Conservation (phyloP, 2,888 invertebrate genomes). For the Chrysina gloriosa region DNA sequence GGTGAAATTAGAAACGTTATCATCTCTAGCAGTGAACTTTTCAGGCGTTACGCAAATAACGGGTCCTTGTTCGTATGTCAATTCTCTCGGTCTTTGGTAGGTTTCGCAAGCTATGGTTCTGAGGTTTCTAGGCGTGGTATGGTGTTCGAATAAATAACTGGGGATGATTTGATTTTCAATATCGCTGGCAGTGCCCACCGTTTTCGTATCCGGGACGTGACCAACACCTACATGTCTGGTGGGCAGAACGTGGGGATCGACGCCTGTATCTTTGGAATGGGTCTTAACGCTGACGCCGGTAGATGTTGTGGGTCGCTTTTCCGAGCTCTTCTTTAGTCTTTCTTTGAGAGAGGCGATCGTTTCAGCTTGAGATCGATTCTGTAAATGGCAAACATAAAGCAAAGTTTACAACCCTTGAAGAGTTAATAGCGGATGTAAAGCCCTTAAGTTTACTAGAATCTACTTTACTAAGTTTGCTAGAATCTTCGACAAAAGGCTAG, state of each 20-base stretch:
- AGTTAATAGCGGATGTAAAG: no score
- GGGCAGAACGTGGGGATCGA: neutral
- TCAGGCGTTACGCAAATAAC: no score
- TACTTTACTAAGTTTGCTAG: no score
- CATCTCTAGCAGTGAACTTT: neutral
- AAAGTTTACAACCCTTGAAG: no score
- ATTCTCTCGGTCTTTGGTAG: neutral
- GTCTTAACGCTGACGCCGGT: neutral
- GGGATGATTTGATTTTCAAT: neutral
- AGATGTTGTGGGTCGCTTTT: neutral
- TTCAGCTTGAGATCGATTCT: constrained; percentile 37
- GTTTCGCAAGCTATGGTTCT: neutral
- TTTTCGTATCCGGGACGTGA: constrained; percentile 15
- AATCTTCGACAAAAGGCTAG: no score
- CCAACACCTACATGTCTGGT: constrained; percentile 6
- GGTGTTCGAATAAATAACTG: neutral
- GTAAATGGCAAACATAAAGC: neutral
- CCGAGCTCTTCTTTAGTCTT: constrained; percentile 19
- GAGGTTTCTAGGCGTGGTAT: neutral
- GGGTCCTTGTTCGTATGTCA: neutral
- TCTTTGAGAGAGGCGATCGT: constrained; percentile 37
- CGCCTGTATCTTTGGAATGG: neutral
- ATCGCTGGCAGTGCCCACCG: neutral
- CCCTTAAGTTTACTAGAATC: no score
- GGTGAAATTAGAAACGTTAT: neutral